Base-by-base conservation (phyloP, 30 jellyfish, hydroid and myxozoan species). In the Hydractinia echinata region DNA sequence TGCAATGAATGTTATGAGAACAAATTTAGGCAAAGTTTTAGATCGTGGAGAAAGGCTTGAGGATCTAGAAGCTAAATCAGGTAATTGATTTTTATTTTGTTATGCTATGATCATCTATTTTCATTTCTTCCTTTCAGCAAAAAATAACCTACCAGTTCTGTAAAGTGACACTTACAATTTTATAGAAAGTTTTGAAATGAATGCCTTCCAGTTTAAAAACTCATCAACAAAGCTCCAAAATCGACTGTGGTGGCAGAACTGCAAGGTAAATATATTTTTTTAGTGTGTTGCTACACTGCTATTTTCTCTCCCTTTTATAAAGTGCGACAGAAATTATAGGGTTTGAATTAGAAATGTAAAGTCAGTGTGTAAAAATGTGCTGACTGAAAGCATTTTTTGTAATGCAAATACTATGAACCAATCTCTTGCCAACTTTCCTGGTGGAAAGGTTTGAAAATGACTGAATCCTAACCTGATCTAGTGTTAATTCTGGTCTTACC, bases 41-140 rank as follows among this genome's bases (percentile, higher is more conserved):
- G 95, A 93, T 50, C 81, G 99, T 66, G 99, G 99, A 58, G 99
- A 93, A 7, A 84, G 66, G 54, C 84, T 93, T 1, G 99, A 93
- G 69, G 99, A 93, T 82, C 85, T 93, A 11, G 99, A 93, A 76
- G 95, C 99, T 4, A 93, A 93, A 84, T 93, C 98, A 64, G 98
- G 98, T 92, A 13, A n/a, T 85, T 62, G 18, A 20, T 20, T 6
- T 9, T 14, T 6, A 61, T 9, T 20, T n/a, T 68, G n/a, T 9
- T 9, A 15, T 10, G 39, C 83, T 39, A 73, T 39, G 16, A 10
- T 10, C 30, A n/a, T 77, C 77, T 50, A 11, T 14, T 73, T 73
- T 73, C 82, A 73, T 8, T 13, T 8, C 10, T 13, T 8, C 15
- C 8, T 8, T 8, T 19, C 13, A 58, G 79, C 55, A 11, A 20